phyloP scores from a whole-genome alignment of 2,888 invertebrate species.

The Ormyrus nitidulus region DNA sequence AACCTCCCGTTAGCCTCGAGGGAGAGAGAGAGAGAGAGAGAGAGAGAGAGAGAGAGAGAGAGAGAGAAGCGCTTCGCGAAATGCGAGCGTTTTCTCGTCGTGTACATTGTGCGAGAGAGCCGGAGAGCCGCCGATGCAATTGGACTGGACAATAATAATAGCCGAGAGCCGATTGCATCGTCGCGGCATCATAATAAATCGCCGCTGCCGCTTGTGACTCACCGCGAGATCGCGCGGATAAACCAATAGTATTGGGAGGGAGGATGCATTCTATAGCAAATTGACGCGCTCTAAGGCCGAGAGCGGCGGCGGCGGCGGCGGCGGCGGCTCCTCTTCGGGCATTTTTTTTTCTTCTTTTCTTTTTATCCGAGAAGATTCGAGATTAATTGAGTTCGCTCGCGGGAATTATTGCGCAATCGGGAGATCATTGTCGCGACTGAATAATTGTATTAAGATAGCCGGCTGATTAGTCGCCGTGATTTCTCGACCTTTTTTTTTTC shows the following conservation, averaged over 20 bases:
- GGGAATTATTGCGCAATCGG: slow-evolving; percentile 42
- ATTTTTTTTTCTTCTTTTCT: background rate
- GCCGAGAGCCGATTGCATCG: slow-evolving; percentile 43
- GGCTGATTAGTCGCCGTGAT: slow-evolving; percentile 10
- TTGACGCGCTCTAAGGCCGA: slow-evolving; percentile 45
- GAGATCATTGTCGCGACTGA: slow-evolving; percentile 37
- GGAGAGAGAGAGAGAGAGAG: background rate
- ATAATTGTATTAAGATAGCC: slow-evolving; percentile 44
- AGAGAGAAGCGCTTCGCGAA: background rate
- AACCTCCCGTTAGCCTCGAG: slow-evolving; percentile 47
- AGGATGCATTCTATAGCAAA: slow-evolving; percentile 56
- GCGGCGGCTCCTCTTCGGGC: background rate
- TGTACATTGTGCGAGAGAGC: background rate
- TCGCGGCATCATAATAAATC: slow-evolving; percentile 52
- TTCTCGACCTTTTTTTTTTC: slow-evolving; percentile 11
- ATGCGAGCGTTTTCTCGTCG: background rate
- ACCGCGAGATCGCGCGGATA: slow-evolving; percentile 47
- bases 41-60: background rate
- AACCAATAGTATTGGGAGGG: slow-evolving; percentile 29
- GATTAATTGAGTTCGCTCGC: slow-evolving; percentile 29
- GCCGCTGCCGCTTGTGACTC: slow-evolving; percentile 50
- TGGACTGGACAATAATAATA: slow-evolving; percentile 51
- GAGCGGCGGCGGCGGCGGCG: background rate
- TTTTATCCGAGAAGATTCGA: slow-evolving; percentile 15
- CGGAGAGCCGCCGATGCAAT: slow-evolving; percentile 21